Conservation (phyloP, 2,888 invertebrate species). For the Poecilobothrus nobilitatus region DNA sequence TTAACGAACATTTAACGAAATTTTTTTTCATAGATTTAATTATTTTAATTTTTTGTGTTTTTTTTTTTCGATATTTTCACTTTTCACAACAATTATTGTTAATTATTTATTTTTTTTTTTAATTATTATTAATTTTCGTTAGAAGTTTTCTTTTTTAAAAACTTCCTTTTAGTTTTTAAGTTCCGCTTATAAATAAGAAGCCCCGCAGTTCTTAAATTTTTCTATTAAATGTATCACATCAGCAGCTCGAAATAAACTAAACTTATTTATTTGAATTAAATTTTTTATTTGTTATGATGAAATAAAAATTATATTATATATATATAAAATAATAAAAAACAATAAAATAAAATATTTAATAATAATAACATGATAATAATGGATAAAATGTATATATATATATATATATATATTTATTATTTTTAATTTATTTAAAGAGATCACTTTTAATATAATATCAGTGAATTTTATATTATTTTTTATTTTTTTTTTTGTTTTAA, state of each 20-base stretch:
- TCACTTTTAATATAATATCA: background rate
- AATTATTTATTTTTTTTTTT: background rate
- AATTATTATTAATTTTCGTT: background rate
- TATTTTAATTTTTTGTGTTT: no score
- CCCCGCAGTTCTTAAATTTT: background rate
- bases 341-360: constrained; percentile 4
- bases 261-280: constrained; percentile 6
- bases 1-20: no score
- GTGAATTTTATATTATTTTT: no score
- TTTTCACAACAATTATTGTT: no score
- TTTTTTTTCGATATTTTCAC: no score
- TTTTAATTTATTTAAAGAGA: constrained; percentile 6
- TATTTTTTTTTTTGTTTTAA: background rate
- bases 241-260: constrained; percentile 4
- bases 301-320: background rate
- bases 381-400: no score
- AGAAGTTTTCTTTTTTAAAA: background rate
- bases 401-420: background rate
- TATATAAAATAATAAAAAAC: background rate
- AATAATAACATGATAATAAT: background rate
- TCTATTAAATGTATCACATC: background rate
- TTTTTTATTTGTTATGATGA: constrained; percentile 6
- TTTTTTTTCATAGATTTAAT: no score
- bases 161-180: background rate
- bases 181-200: background rate